Evolutionary conservation across 1,140 invertebrate genomes (phyloP), one percentile per base, ranked within the genome.

Genomic region (Thaumatotibia leucotreta): DNA sequence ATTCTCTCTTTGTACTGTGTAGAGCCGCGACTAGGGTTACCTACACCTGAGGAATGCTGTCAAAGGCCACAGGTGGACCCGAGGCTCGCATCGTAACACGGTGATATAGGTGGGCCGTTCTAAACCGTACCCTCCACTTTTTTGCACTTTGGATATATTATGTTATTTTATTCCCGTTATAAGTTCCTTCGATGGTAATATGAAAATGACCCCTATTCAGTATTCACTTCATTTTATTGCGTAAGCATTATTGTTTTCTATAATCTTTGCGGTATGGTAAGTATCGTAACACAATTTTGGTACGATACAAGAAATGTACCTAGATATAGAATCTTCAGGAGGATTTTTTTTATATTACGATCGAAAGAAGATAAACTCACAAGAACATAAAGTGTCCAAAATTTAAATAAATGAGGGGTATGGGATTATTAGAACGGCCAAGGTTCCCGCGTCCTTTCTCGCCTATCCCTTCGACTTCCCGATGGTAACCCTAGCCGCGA

Each of bases 401-500:
- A 45, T 45, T 14, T 45, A 20, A 45, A 45, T 45, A 45, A 45
- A 5, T 45, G 39, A 5, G 39, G 14, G 14, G 2, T 45, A 8
- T 20, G 39, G 5, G 17, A 20, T 45, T 39, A 20, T 45, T 45
- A 45, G 39, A 45, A 17, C 17, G 17, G 39, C 39, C 17, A 45
- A 45, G n/a, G 39, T 45, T 39, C 61, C 31, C 29, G 24, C 33
- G 61, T 8, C 31, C 61, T 63, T 27, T 63, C 31, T 63, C 61
- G 20, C 61, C 33, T 35, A 35, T 63, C 33, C 61, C 31, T 27
- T 63, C 31, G 61, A 62, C 27, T 31, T 62, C 33, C 61, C 10
- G 24, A 58, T 29, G 52, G 52, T 58, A 58, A 58, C 52, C 52
- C 52, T 73, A 61, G 79, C 78, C 79, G 75, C 76, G 73, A 70